phyloP scores from a whole-genome alignment of 2,113 vertebrate genomes.

The Thalassoma bifasciatum region DNA sequence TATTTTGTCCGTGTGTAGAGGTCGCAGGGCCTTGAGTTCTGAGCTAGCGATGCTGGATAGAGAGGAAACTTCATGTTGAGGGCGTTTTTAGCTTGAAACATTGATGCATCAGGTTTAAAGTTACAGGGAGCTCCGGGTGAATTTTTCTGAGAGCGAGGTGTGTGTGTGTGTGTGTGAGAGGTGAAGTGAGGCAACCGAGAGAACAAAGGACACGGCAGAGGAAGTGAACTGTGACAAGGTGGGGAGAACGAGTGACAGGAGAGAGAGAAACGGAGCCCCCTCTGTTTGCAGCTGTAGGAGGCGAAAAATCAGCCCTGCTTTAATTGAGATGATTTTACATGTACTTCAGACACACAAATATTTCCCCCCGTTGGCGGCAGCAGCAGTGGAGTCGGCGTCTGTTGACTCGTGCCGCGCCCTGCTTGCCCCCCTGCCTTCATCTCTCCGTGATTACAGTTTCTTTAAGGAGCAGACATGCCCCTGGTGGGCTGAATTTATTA shows the following conservation, averaged over 20 bases:
- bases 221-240: slow-evolving; percentile 36
- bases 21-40: not conserved
- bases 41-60: not conserved
- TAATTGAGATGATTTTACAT: slow-evolving; percentile 25
- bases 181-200: slow-evolving; percentile 20
- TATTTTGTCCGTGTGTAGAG: not conserved
- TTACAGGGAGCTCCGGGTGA: not conserved
- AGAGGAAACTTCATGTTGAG: not conserved
- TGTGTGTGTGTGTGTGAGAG: not conserved
- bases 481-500: slow-evolving; percentile 72
- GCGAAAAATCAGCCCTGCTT: slow-evolving; percentile 37
- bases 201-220: slow-evolving; percentile 31
- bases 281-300: slow-evolving; percentile 47
- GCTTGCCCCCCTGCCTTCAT: slow-evolving; percentile 9
- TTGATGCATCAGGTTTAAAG: slow-evolving; percentile 21
- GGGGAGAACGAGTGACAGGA: not conserved
- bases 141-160: not conserved
- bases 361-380: slow-evolving; percentile 37
- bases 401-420: slow-evolving; percentile 5
- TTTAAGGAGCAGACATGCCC: slow-evolving; percentile 64
- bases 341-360: slow-evolving; percentile 1
- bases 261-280: not conserved
- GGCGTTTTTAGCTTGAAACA: not conserved
- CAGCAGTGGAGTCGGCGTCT: slow-evolving; percentile 10
- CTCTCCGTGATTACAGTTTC: slow-evolving; percentile 69